These are phyloP conservation scores for Melikaiella ostensackeni DNA, from an alignment of 2,888 invertebrate genomes.

Conservation along the genomic window DNA sequence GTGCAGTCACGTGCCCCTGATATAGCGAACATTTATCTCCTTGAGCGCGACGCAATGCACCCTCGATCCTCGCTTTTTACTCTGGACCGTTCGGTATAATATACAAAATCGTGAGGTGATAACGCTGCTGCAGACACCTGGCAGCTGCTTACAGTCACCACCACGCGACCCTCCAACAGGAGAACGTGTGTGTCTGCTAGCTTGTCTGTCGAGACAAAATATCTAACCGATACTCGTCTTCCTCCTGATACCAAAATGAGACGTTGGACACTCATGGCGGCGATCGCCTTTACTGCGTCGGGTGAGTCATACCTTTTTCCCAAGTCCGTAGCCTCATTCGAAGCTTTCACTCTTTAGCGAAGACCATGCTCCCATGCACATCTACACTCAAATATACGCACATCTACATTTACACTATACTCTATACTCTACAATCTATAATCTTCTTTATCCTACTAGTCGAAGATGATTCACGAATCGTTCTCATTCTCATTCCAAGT, in stretches of 20 bases:
- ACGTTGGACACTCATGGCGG: slow-evolving; percentile 75
- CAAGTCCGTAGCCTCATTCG: slow-evolving; percentile 44
- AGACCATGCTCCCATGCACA: slow-evolving; percentile 41
- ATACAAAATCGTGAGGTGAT: slow-evolving; percentile 26
- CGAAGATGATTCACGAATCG: background rate
- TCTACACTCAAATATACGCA: slow-evolving; percentile 6
- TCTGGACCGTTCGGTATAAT: slow-evolving; percentile 43
- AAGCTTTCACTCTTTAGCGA: slow-evolving; percentile 44
- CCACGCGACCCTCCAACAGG: slow-evolving; percentile 9
- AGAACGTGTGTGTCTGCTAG: slow-evolving; percentile 23
- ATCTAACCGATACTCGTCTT: slow-evolving; percentile 25
- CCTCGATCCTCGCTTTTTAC: slow-evolving; percentile 46
- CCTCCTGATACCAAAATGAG: slow-evolving; percentile 69
- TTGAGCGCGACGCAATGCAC: slow-evolving; percentile 43
- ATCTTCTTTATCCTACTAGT: background rate
- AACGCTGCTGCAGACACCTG: slow-evolving; percentile 14
- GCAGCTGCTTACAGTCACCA: slow-evolving; percentile 17
- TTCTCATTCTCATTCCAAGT: slow-evolving; percentile 9
- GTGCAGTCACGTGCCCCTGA: slow-evolving; percentile 64
- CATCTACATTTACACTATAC: background rate
- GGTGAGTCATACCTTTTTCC: slow-evolving; percentile 64
- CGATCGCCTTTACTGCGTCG: slow-evolving; percentile 76
- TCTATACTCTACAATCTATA: background rate
- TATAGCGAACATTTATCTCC: slow-evolving; percentile 40
- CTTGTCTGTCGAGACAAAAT: slow-evolving; percentile 13